Conservation (phyloP, 1,140 invertebrate genomes). For the Zaprionus nigranus region DNA sequence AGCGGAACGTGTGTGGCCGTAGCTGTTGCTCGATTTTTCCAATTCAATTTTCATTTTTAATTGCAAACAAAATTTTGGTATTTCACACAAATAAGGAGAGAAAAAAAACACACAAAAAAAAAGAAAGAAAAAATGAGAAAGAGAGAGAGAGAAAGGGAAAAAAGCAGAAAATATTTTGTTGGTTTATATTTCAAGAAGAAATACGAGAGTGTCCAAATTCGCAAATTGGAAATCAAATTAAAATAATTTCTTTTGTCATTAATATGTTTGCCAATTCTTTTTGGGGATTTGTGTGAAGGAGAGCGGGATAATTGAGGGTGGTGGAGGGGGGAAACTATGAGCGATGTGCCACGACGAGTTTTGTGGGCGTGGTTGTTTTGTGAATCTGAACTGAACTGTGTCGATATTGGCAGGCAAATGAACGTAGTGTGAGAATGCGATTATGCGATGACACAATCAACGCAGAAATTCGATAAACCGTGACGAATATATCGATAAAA, state of each 20-base stretch:
- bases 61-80: constrained; percentile 2
- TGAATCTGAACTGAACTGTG: constrained; percentile 13
- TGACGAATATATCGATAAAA: neutral
- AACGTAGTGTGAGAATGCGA: neutral
- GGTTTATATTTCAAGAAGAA: constrained; percentile 26
- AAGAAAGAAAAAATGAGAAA: constrained; percentile 36
- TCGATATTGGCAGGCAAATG: constrained; percentile 22
- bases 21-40: constrained; percentile 19
- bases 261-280: constrained; percentile 26
- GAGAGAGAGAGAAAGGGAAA: constrained; percentile 21
- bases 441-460: constrained; percentile 6
- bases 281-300: neutral
- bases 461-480: neutral
- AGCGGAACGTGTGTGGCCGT: constrained; percentile 5
- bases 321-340: neutral
- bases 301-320: neutral
- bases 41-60: constrained; percentile 14
- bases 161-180: constrained; percentile 46
- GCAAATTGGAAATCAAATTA: constrained; percentile 34
- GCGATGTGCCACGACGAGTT: constrained; percentile 9
- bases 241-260: constrained; percentile 11
- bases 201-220: constrained; percentile 17
- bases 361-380: constrained; percentile 15
- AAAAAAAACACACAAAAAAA: constrained; percentile 24
- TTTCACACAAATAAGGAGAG: constrained; percentile 20